Percentiles rank a stretch among this genome's conserved stretches.
Conservation (phyloP, 2,113 vertebrate genomes). For the Aptenodytes patagonicus region DNA sequence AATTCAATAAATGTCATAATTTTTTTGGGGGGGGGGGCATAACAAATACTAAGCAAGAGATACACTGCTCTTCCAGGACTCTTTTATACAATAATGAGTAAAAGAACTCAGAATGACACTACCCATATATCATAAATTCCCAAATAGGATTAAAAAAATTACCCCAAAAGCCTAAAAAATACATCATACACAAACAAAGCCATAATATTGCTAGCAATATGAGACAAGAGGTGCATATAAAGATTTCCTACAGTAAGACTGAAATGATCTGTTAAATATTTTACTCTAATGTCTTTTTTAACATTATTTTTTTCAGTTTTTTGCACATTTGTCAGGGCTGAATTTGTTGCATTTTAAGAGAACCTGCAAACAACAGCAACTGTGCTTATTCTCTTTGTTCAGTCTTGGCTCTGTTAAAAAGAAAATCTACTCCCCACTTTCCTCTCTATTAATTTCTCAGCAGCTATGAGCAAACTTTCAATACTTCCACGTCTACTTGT, state of each 20-base stretch:
- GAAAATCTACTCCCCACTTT: background rate
- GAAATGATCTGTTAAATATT: conserved; percentile 52
- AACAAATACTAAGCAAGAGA: background rate
- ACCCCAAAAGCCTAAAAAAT: background rate
- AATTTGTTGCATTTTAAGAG: conserved; percentile 2
- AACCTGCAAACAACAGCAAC: background rate
- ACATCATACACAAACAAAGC: background rate
- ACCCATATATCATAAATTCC: background rate
- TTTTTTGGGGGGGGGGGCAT: background rate
- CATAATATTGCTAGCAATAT: background rate
- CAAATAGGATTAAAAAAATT: background rate
- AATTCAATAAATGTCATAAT: background rate
- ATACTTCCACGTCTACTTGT: background rate
- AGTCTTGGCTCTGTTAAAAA: background rate
- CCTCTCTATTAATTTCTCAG: background rate
- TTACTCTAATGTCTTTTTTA: conserved; percentile 10
- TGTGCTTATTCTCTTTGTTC: background rate
- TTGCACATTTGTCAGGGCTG: background rate
- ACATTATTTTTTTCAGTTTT: background rate
- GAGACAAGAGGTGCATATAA: background rate
- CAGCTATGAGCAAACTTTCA: background rate
- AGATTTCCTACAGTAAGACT: background rate
- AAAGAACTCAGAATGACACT: background rate
- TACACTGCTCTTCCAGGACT: background rate
- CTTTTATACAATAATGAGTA: background rate